phyloP scores from a whole-genome alignment of 2,888 invertebrate species.

The Pandemis corylana region DNA sequence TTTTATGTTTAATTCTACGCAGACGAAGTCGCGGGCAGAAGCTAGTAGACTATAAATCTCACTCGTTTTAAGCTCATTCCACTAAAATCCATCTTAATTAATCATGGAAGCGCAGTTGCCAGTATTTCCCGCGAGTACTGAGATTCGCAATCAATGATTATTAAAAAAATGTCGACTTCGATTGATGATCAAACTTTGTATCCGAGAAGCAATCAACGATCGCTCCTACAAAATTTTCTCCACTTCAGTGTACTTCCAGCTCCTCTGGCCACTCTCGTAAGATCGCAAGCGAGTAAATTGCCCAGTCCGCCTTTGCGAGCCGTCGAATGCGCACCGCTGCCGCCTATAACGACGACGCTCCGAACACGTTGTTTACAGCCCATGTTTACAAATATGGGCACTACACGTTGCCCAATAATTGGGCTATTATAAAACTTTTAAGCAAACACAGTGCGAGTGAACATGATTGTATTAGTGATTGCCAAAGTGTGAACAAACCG shows the following conservation, averaged over 20 bases:
- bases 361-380: not conserved
- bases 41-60: no score
- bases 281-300: not conserved
- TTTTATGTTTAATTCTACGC: no score
- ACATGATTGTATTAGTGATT: slow-evolving; percentile 10
- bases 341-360: slow-evolving; percentile 39
- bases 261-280: slow-evolving; percentile 26
- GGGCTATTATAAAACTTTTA: slow-evolving; percentile 19
- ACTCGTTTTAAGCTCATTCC: no score
- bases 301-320: not conserved
- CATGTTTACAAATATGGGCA: slow-evolving; percentile 43
- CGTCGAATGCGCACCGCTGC: not conserved
- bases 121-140: no score
- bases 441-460: not conserved
- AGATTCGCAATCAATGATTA: no score
- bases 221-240: not conserved
- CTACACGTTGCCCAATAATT: slow-evolving; percentile 15
- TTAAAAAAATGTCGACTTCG: not conserved
- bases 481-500: not conserved
- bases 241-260: not conserved
- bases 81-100: no score
- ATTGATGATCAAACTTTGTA: not conserved
- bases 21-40: no score
- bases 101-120: no score
- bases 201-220: slow-evolving; percentile 4